Conservation (phyloP, 2,797 vertebrate species). For the Hydrolagus colliei region DNA sequence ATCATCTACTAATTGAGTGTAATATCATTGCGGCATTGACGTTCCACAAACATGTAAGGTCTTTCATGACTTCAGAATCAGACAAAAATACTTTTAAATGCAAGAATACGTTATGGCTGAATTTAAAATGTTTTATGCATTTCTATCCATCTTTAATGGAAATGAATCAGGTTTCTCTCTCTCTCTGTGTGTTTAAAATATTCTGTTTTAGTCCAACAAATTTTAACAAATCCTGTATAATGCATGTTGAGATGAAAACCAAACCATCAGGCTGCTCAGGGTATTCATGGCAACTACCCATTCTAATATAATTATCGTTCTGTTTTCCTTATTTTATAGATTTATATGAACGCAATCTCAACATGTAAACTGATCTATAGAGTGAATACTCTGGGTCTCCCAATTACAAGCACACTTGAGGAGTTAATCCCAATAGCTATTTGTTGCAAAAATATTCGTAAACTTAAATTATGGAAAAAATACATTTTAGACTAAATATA, state of each 20-base stretch:
- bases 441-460: neutral
- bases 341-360: neutral
- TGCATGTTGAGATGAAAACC: neutral
- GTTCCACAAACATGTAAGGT: slow-evolving; percentile 43
- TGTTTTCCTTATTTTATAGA: neutral
- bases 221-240: no score
- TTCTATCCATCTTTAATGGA: neutral
- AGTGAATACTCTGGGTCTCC: neutral
- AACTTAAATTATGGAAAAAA: neutral
- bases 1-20: neutral
- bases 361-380: neutral
- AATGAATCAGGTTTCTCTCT: neutral
- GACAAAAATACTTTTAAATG: slow-evolving; percentile 50
- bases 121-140: neutral
- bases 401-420: neutral
- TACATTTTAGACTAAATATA: neutral
- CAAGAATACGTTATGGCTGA: slow-evolving; percentile 44
- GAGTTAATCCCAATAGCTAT: neutral
- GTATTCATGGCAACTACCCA: neutral
- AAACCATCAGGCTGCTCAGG: neutral
- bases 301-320: slow-evolving; percentile 1
- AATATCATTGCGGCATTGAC: neutral
- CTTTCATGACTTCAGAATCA: slow-evolving; percentile 52
- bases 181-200: neutral
- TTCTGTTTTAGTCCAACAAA: neutral